Percentiles rank a stretch among this genome's conserved stretches.
phyloP scores from a whole-genome alignment of 2,888 invertebrate genomes.

The Nematopogon swammerdamellus region DNA sequence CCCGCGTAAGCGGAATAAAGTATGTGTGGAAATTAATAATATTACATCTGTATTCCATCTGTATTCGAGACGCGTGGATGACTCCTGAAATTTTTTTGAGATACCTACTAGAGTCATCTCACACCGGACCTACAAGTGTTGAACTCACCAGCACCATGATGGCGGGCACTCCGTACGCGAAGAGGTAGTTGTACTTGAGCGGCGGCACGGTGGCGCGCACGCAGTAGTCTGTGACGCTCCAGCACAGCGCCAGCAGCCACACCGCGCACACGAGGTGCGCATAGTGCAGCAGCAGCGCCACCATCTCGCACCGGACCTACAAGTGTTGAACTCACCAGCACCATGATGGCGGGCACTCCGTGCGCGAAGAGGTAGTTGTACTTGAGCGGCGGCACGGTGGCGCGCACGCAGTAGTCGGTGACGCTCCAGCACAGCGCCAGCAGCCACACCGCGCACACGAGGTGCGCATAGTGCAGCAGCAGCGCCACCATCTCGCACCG shows the following conservation, averaged over 20 bases:
- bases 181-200: slow-evolving; percentile 56
- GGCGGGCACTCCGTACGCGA: slow-evolving; percentile 62
- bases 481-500: slow-evolving; percentile 67
- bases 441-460: slow-evolving; percentile 68
- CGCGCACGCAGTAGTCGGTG: slow-evolving; percentile 57
- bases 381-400: slow-evolving; percentile 52
- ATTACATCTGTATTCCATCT: too few species aligned
- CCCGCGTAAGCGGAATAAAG: too few species aligned
- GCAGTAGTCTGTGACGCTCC: slow-evolving; percentile 49
- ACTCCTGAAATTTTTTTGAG: too few species aligned
- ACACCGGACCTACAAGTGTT: too few species aligned
- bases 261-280: slow-evolving; percentile 65
- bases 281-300: slow-evolving; percentile 67
- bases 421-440: slow-evolving; percentile 56
- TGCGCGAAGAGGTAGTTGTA: slow-evolving; percentile 61
- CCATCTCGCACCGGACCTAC: too few species aligned
- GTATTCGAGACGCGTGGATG: too few species aligned
- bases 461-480: slow-evolving; percentile 66
- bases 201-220: slow-evolving; percentile 56
- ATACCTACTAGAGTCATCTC: too few species aligned
- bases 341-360: slow-evolving; percentile 60
- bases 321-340: slow-evolving; percentile 69
- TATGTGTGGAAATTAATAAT: too few species aligned
- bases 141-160: slow-evolving; percentile 65
- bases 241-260: slow-evolving; percentile 66